Percentiles rank a stretch among this genome's conserved stretches.
Conservation (phyloP, 2,113 vertebrate species). For the Zonotrichia leucophrys region DNA sequence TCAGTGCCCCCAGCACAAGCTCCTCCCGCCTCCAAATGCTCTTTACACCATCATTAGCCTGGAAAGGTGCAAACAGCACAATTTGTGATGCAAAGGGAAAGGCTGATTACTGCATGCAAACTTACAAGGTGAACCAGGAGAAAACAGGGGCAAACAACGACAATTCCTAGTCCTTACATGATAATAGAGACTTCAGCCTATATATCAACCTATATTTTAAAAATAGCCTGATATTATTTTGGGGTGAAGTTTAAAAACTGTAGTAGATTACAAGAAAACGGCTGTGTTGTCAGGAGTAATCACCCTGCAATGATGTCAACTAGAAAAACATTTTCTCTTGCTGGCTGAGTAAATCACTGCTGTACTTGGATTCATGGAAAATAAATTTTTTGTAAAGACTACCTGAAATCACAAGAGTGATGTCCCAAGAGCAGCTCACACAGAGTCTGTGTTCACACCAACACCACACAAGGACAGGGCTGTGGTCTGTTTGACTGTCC, state of each 20-base stretch:
- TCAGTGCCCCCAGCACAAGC: slow-evolving; percentile 37
- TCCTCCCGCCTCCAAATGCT: neutral
- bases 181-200: neutral
- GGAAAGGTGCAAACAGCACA: neutral
- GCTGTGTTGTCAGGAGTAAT: neutral
- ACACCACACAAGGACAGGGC: neutral
- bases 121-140: neutral
- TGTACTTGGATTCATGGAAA: neutral
- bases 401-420: neutral
- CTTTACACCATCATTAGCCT: neutral
- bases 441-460: neutral
- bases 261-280: neutral
- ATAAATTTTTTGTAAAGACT: neutral
- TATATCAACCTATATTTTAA: neutral
- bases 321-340: neutral
- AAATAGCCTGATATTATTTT: neutral
- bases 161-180: neutral
- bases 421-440: neutral
- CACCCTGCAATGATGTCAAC: neutral
- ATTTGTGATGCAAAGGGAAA: neutral
- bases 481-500: neutral
- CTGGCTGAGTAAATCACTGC: neutral
- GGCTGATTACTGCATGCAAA: neutral
- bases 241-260: neutral
- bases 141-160: neutral